Evolutionary conservation across 1,140 invertebrate species (phyloP).

Genomic region (Antheraea mylitta): DNA sequence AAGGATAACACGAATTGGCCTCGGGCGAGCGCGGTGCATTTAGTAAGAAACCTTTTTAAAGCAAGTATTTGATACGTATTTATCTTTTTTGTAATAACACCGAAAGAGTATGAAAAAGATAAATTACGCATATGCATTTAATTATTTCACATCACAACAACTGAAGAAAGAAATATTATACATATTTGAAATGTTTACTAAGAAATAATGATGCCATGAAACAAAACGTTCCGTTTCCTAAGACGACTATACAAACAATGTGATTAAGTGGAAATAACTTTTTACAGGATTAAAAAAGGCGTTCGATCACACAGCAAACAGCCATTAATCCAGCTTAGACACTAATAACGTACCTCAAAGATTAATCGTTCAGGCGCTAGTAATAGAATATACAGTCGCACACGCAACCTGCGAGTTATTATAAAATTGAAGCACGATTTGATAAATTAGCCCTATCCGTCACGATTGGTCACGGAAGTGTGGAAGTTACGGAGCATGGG

Average conservation of each 20-base stretch:
- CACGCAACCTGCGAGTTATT: constrained; percentile 67
- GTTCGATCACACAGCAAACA: constrained; percentile 61
- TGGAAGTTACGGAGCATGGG: constrained; percentile 21
- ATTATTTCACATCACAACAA: neutral
- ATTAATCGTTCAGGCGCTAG: constrained; percentile 59
- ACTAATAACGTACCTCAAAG: constrained; percentile 59
- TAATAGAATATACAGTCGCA: constrained; percentile 75
- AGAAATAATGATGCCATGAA: constrained; percentile 2
- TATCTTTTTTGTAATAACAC: too few relatives aligned
- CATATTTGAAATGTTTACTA: neutral
- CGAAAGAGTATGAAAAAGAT: too few relatives aligned
- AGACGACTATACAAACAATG: constrained; percentile 12
- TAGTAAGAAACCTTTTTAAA: too few relatives aligned
- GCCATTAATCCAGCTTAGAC: constrained; percentile 68
- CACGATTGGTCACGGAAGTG: constrained; percentile 71
- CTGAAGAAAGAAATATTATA: neutral
- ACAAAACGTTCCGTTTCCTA: neutral
- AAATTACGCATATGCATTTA: too few relatives aligned
- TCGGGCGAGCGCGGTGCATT: too few relatives aligned
- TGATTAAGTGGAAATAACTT: constrained; percentile 15
- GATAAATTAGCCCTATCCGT: constrained; percentile 71
- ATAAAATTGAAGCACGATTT: constrained; percentile 71
- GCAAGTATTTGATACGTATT: too few relatives aligned
- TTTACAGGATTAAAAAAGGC: constrained; percentile 28
- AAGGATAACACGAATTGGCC: too few relatives aligned